Conservation (phyloP, 2,888 invertebrate genomes). For the Liopterus haemorrhoidalis region DNA sequence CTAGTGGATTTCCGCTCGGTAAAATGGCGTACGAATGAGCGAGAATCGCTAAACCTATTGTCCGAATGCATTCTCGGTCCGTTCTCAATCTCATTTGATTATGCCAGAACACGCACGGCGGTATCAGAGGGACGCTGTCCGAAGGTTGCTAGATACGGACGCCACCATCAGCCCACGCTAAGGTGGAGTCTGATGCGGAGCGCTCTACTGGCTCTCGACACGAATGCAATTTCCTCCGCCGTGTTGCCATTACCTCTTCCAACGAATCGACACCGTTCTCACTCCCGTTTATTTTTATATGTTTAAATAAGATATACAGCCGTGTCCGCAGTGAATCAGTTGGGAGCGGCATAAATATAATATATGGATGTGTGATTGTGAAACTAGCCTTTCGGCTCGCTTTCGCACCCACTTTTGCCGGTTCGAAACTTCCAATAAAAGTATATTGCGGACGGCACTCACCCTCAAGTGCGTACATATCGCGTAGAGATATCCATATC, state of each 20-base stretch:
- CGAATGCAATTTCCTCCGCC: constrained; percentile 41
- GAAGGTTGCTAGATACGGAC: constrained; percentile 18
- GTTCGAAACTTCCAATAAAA: constrained; percentile 34
- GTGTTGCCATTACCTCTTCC: too few relatives aligned
- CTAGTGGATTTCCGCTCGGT: constrained; percentile 19
- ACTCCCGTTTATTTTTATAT: not conserved
- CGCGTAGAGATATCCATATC: constrained; percentile 33
- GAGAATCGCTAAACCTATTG: constrained; percentile 34
- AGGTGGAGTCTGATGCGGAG: constrained; percentile 22
- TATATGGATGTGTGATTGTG: constrained; percentile 42
- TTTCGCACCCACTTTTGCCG: constrained; percentile 33
- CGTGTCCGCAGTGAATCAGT: constrained; percentile 42
- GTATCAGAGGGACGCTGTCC: not conserved
- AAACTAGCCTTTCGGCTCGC: constrained; percentile 32
- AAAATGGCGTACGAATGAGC: constrained; percentile 22
- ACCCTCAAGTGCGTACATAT: constrained; percentile 27
- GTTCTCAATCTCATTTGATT: constrained; percentile 40
- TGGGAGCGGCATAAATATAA: constrained; percentile 43
- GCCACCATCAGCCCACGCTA: constrained; percentile 8
- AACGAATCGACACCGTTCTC: too few relatives aligned
- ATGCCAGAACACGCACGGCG: constrained; percentile 39
- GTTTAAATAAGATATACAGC: constrained; percentile 13
- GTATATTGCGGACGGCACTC: constrained; percentile 29
- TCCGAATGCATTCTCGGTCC: constrained; percentile 37
- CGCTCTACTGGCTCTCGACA: constrained; percentile 31